Conservation (phyloP, 2,888 invertebrate genomes). For the Caenorhabditis sp. region DNA sequence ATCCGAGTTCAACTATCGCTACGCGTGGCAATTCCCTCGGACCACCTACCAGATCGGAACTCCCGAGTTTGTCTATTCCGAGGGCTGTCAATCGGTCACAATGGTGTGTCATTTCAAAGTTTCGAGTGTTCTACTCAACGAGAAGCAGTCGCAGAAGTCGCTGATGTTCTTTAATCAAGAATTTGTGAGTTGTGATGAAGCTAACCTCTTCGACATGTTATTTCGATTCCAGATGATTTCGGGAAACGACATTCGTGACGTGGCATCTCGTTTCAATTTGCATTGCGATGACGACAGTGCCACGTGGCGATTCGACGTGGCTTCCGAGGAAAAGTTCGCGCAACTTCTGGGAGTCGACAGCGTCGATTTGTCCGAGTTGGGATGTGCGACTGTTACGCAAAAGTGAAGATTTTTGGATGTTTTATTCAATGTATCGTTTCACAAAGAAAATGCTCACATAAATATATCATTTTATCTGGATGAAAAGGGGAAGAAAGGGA, state of each 20-base stretch:
- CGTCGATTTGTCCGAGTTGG: slow-evolving; percentile 21
- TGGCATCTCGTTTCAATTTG: slow-evolving; percentile 32
- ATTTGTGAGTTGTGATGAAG: slow-evolving; percentile 11
- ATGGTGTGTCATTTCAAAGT: slow-evolving; percentile 21
- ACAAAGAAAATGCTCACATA: too few species aligned
- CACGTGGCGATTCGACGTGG: slow-evolving; percentile 25
- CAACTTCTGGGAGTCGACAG: slow-evolving; percentile 15
- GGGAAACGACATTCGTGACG: slow-evolving; percentile 35
- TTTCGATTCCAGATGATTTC: slow-evolving; percentile 26
- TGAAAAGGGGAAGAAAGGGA: too few species aligned
- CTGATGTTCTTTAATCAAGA: slow-evolving; percentile 45
- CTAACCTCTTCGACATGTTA: too few species aligned
- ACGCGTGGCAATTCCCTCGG: slow-evolving; percentile 28
- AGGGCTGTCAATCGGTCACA: slow-evolving; percentile 34
- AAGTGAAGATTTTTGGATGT: neutral
- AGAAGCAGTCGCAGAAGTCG: slow-evolving; percentile 24
- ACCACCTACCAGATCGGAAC: slow-evolving; percentile 25
- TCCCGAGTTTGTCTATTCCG: slow-evolving; percentile 23
- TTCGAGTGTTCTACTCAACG: neutral
- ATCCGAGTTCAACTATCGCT: slow-evolving; percentile 21
- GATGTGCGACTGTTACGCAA: slow-evolving; percentile 29
- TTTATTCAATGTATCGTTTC: neutral
- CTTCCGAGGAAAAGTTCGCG: slow-evolving; percentile 27
- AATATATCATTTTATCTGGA: too few species aligned
- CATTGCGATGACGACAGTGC: slow-evolving; percentile 21